Base-by-base conservation (phyloP, 2,113 vertebrate species). In the Neolamprologus modestus region DNA sequence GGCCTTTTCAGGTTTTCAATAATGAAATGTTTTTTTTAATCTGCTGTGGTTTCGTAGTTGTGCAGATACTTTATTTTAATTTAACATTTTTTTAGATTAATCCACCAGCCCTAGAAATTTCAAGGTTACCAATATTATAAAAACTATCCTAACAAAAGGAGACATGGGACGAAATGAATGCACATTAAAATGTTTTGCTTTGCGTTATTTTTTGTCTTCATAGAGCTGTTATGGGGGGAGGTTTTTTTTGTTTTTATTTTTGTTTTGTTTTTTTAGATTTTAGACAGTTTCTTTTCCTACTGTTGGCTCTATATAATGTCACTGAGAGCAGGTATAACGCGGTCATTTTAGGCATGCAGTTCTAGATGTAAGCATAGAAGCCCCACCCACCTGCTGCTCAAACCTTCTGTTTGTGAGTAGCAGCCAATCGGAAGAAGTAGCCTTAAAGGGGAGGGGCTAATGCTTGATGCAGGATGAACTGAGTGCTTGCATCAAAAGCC, bases 241-340 rank as follows among this genome's bases (percentile, higher is more conserved):
- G 0, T 5, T 9, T 3, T 2, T 14, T 57, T 26, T 7, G 0
- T 5, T 8, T 57, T 26, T 7, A 0, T 5, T 8, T 45, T 17
- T 53, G 1, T 11, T 6, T 53, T 24, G 3, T 24, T 24, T 13
- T 54, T 55, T 9, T 7, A 8, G 54, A 57, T 14, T 57, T 59
- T 33, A 11, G 16, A 63, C 28, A 0, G 59, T 33, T 63, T 0
- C 1, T 12, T 63, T 63, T n/a, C 17, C 0, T 73, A 11, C 40
- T 5, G 21, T 45, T 45, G 8, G 21, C 40, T 26, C 14, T 3
- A 4, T 73, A 0, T 47, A 40, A 47, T 76, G 24, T 76, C 1
- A 76, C 40, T 47, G 1, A 50, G 9, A 71, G 35, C 35, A 68
- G n/a, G 21, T 19, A 3, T 50, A 76, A 76, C 4, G 0, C 4